A percentile compares a stretch with the other conserved stretches of the same genome.
These are phyloP conservation scores for Coelogynopora nodosa DNA, from an alignment of 2,888 invertebrate genomes.

Conservation along the genomic window DNA sequence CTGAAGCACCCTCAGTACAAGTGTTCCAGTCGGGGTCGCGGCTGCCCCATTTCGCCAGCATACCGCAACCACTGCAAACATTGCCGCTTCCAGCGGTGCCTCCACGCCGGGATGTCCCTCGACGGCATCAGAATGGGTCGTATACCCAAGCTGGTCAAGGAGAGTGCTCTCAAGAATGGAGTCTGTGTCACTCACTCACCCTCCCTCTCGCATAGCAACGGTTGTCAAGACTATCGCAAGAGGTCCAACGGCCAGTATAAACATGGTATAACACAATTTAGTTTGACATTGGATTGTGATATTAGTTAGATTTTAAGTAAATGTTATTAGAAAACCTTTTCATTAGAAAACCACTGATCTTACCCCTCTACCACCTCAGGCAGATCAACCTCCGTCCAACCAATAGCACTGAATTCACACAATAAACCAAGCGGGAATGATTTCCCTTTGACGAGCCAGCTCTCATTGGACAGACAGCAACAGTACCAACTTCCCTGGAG, in stretches of 20 bases:
- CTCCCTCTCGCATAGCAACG: not conserved
- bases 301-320: no score
- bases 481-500: not conserved
- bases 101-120: not conserved
- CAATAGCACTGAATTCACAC: no score
- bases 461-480: not conserved
- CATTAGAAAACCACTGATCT: no score
- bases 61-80: not conserved
- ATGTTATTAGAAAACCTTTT: no score
- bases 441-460: no score
- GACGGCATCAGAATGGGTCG: not conserved
- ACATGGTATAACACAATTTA: no score
- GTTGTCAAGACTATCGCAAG: not conserved
- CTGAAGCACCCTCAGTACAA: not conserved
- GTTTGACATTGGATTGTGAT: no score
- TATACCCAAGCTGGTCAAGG: not conserved
- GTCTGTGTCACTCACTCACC: not conserved
- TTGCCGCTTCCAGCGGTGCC: not conserved
- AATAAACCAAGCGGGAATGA: no score
- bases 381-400: no score
- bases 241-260: not conserved
- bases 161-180: not conserved
- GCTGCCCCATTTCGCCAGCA: not conserved
- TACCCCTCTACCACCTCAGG: no score
- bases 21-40: not conserved